Evolutionary conservation across 2,113 vertebrate species (phyloP).

Genomic region (Rhombomys opimus): DNA sequence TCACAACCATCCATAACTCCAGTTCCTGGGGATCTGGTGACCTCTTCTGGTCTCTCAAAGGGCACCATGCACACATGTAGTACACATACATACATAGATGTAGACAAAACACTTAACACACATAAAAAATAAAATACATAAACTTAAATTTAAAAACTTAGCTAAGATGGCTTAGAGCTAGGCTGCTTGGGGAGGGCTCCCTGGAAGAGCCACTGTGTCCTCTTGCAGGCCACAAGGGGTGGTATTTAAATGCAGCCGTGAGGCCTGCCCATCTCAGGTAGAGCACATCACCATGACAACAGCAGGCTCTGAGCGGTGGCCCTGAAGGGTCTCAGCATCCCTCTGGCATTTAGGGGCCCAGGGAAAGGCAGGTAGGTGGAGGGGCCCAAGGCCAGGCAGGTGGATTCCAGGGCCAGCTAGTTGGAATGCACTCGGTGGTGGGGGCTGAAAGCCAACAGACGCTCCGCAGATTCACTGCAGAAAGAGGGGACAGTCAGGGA

Average conservation of each 20-base stretch:
- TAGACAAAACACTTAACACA: not conserved
- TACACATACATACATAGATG: not conserved
- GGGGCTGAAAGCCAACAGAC: not conserved
- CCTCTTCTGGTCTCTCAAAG: not conserved
- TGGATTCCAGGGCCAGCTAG: not conserved
- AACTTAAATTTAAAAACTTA: not conserved
- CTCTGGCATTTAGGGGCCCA: not conserved
- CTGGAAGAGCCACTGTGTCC: not conserved
- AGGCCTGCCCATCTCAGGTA: not conserved
- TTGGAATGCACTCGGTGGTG: not conserved
- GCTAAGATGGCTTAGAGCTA: not conserved
- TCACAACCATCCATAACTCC: not conserved
- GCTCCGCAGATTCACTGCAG: too few species aligned
- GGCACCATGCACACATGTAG: not conserved
- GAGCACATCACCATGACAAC: not conserved
- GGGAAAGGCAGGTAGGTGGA: not conserved
- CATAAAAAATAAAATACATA: not conserved
- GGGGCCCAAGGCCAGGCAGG: not conserved
- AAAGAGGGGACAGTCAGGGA: not conserved
- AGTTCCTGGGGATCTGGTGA: not conserved
- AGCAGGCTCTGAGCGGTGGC: not conserved
- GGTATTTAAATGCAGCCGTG: not conserved
- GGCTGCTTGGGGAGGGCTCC: not conserved
- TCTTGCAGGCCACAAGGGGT: not conserved
- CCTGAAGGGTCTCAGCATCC: not conserved